Evolutionary conservation across 2,888 invertebrate genomes (phyloP), one percentile per base, ranked within the genome.

Genomic region (Ectropis crepuscularia): DNA sequence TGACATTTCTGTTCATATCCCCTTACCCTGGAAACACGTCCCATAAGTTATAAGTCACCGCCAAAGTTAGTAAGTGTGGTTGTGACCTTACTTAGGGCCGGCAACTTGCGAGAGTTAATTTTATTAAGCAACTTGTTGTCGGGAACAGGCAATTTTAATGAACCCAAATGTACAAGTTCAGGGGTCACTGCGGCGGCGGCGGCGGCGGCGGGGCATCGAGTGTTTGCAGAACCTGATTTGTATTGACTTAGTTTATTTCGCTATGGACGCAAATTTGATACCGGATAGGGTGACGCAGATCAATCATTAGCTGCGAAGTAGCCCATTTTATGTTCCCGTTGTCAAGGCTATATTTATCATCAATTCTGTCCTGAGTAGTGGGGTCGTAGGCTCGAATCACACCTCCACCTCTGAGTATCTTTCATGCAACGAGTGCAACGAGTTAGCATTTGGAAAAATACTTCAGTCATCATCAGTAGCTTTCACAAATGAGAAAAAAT

Each of bases 81-180:
- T 57, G 57, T 57, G 57, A 63, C 62, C 62, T 63, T 57, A 47
- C 61, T 54, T 38, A 61, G 45, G 50, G 55, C 10, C 8, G 28
- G 43, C 43, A 54, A 54, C 28, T 61, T 61, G 28, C 41, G 41
- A 47, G 39, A 55, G 55, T 55, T 55, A 55, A 55, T 55, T 55
- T 46, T 55, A 55, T 55, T 55, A 55, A 47, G 16, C 47, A 47
- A 55, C 47, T 55, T 55, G 55, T 41, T 55, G 45, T 37, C 28
- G 55, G 46, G 28, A 55, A 47, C 55, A 55, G 47, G 47, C 47
- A 9, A 47, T 55, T 55, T 55, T 55, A 55, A 55, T 55, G 47
- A 55, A 41, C 55, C 47, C 47, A 41, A 28, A 47, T 47, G 39
- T n/a, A 10, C 5, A 55, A 55, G 55, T 55, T 55, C 41, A 16